Evolutionary conservation across 2,888 invertebrate genomes (phyloP), one percentile per base, ranked within the genome.

Genomic region (Tillus elongatus): DNA sequence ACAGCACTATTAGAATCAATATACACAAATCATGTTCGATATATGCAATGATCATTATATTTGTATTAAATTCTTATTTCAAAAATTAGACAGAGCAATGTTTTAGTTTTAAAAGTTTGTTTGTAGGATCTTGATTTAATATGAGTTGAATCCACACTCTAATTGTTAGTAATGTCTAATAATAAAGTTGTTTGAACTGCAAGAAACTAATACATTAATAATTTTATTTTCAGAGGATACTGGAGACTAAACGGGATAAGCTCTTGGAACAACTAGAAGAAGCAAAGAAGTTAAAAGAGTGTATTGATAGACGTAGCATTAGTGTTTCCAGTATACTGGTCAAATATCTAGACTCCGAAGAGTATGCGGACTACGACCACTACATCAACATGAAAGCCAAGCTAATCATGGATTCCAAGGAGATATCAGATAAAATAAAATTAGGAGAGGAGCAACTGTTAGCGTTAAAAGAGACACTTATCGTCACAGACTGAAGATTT

Each of bases 301-400:
- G 82, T 63, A 87, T 89, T 49, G 86, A 88, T 64, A 74, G 79
- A 33, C 75, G 88, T 19, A 81, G 83, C 54, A 67, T 74, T 27
- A 78, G 75, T 59, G 80, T 89, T 28, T 75, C 79, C 32, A 71
- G 72, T 41, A 76, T 83, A 44, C 68, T 89, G 42, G 72, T 75
- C 47, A 79, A 81, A 60, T 79, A 82, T 62, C 71, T 88, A 50
- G 74, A 73, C 48, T 69, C 74, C 32, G 82, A 83, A 41, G 81
- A 85, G 56, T 81, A 77, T 57, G 77, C 79, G 27, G 85, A 87
- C 58, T 89, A 86, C 60, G 79, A 82, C 53, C 83, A 84, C 59
- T 89, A 85, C 66, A 81, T 88, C 52, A 82, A 82, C 60, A 87
- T 84, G 82, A 89, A 88, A 67, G 82, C 85, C 16, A 86, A 85